Evolutionary conservation across 2,888 invertebrate species (phyloP), one percentile per base, ranked within the genome.

Genomic region (Mermis nigrescens): DNA sequence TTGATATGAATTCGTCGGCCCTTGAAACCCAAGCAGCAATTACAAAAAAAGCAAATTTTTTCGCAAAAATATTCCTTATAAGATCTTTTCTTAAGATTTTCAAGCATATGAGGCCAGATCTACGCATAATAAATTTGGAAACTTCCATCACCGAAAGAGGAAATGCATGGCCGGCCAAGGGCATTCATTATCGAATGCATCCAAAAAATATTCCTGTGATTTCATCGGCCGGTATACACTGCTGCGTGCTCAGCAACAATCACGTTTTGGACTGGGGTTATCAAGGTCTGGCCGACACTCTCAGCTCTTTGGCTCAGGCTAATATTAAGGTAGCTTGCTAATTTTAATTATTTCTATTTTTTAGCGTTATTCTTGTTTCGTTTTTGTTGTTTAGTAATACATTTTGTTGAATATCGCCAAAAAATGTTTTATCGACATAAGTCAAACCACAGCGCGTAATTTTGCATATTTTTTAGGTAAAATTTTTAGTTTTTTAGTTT

Each of bases 101-200:
- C n/a, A 7, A 57, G 4, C 3, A 32, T n/a, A 22, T 58, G 38
- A 7, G 32, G 2, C 57, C 60, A 15, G 57, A 60, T 29, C 3
- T 55, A 24, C 24, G 46, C 19, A 26, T 60, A n/a, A 60, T 60
- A 4, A 60, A 60, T 24, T 29, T 60, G 55, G 60, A 60, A 57
- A 60, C 60, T n/a, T 59, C 60, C 4, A 53, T 60, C 2, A 65
- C 64, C 1, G 58, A 57, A 2, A 57, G 57, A 26, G 58, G 55
- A 2, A 38, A 26, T 3, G 60, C 62, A 22, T 65, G 65, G 62
- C 65, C 63, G 22, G 24, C 31, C 2, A 65, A 65, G 45, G 62
- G 63, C 24, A 65, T 65, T 24, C 62, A 65, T 51, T 65, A 65
- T 56, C 57, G 63, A 24, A 65, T 65, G 65, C 65, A 65, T 57